These are phyloP conservation scores for Pangasius sanitwongsei DNA, from an alignment of 2,797 vertebrate species.

Conservation along the genomic window DNA sequence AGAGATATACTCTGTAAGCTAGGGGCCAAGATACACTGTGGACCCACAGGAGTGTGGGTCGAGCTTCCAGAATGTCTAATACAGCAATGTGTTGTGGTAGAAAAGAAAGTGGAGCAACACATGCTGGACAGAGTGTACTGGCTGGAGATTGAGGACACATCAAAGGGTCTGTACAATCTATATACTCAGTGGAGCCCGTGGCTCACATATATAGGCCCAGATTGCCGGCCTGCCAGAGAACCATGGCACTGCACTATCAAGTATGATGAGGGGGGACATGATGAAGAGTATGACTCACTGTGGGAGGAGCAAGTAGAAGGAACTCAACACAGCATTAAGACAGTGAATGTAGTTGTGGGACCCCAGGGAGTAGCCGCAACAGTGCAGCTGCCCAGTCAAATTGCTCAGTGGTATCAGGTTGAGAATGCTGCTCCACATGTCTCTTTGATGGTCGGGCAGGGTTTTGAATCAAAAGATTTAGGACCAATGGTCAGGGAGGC, in stretches of 20 bases:
- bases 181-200: neutral
- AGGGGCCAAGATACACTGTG: neutral
- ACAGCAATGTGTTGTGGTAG: rapidly evolving
- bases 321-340: rapidly evolving
- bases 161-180: rapidly evolving
- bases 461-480: neutral
- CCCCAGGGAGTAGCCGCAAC: neutral
- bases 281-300: neutral
- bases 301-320: neutral
- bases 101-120: rapidly evolving
- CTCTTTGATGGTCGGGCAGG: neutral
- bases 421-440: neutral
- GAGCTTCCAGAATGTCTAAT: neutral
- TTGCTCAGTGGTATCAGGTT: neutral
- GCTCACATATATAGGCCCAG: rapidly evolving
- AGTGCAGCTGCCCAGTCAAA: neutral
- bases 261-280: neutral
- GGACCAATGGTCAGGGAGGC: neutral
- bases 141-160: neutral
- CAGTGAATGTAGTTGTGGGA: rapidly evolving
- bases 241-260: neutral
- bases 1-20: neutral
- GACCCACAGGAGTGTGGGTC: neutral
- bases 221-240: neutral
- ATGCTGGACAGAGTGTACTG: neutral